Conservation (phyloP, 2,113 vertebrate species). For the Hemiscyllium ocellatum region DNA sequence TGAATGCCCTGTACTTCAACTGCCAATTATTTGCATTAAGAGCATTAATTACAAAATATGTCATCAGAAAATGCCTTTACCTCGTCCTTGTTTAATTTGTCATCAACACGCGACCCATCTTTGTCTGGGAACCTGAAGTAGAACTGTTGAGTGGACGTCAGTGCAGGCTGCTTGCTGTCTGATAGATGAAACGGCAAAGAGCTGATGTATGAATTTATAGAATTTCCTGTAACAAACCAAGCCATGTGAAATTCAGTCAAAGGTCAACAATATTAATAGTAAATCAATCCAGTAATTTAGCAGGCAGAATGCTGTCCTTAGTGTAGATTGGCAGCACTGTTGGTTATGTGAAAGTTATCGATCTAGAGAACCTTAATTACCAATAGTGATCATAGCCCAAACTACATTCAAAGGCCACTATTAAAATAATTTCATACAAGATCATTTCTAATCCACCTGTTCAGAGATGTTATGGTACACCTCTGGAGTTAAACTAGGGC, state of each 20-base stretch:
- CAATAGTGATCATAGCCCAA: neutral
- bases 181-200: neutral
- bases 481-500: too few species aligned
- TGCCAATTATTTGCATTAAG: neutral
- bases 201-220: neutral
- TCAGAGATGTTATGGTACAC: too few species aligned
- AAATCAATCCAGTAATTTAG: neutral
- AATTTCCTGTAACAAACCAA: slow-evolving; percentile 12
- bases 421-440: neutral
- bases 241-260: neutral
- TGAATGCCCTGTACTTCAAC: neutral
- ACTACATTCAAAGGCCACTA: neutral
- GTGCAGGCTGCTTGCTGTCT: neutral
- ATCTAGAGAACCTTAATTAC: neutral
- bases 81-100: neutral
- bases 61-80: neutral
- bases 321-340: neutral
- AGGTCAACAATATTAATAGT: neutral
- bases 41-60: neutral
- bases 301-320: neutral
- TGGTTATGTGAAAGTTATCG: neutral
- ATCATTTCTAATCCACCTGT: too few species aligned
- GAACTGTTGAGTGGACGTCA: neutral
- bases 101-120: neutral
- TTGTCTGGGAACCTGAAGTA: neutral